A percentile compares a stretch with the other conserved stretches of the same genome.
Evolutionary conservation across 2,888 invertebrate genomes (phyloP).

Genomic region (Scaptodrosophila latifasciaeformis): DNA sequence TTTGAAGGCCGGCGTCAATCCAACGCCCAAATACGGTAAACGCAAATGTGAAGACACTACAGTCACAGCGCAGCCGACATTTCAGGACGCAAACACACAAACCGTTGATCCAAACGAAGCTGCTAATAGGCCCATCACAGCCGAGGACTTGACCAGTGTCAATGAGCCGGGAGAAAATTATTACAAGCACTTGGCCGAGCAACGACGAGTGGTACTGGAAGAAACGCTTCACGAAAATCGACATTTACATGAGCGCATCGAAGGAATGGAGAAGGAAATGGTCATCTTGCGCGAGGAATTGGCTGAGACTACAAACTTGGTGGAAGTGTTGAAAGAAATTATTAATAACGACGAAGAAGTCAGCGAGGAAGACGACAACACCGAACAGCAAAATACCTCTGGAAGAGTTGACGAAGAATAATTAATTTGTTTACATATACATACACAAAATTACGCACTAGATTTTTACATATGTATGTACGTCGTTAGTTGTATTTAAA

Average conservation of each 20-base stretch:
- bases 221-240: constrained; percentile 85
- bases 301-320: constrained; percentile 83
- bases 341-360: constrained; percentile 79
- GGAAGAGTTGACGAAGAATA: constrained; percentile 18
- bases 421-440: not conserved
- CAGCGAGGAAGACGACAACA: constrained; percentile 47
- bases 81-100: constrained; percentile 71
- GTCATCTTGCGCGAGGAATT: constrained; percentile 83
- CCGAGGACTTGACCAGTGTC: constrained; percentile 82
- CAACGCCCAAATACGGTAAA: constrained; percentile 73
- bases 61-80: not conserved
- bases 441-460: too few relatives aligned
- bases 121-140: constrained; percentile 76
- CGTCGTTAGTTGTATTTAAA: too few relatives aligned
- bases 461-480: too few relatives aligned
- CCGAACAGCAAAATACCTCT: not conserved
- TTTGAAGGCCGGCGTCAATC: constrained; percentile 76
- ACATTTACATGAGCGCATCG: constrained; percentile 77
- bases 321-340: constrained; percentile 85
- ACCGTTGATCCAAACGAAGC: constrained; percentile 62
- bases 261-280: constrained; percentile 77
- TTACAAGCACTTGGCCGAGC: constrained; percentile 86
- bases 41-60: constrained; percentile 70
- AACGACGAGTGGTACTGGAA: constrained; percentile 82
- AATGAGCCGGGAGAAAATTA: constrained; percentile 83